Base-by-base conservation (phyloP, 2,888 invertebrate genomes). In the Ashinkailepas kermadecensis region DNA sequence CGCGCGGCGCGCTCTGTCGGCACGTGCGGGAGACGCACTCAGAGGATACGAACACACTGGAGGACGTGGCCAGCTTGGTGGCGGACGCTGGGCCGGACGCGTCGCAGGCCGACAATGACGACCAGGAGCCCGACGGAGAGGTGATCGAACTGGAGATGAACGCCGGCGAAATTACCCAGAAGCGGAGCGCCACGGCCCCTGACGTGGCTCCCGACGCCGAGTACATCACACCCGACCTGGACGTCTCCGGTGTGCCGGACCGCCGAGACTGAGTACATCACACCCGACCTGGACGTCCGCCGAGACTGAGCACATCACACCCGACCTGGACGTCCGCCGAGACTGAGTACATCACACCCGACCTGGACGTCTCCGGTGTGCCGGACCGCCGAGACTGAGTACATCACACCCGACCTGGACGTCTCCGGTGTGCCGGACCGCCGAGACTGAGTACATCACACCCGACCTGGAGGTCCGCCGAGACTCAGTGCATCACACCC, bases 121-220 rank as follows among this genome's bases (percentile, higher is more conserved):
- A 74, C 54, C 56, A 74, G 54, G 78, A 23, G n/a, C 11, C n/a
- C 15, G 79, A 58, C 2, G 39, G 39, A 39, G 79, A 79, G 58
- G 79, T 79, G 58, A 79, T 79, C 79, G 79, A 79, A 58, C 58
- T 79, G 58, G 79, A 79, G 79, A 58, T 79, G 79, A 79, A 79
- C n/a, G 79, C n/a, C n/a, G 79, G 79, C 6, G 58, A 79, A 58
- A 79, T 79, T 23, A 79, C 23, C 23, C 58, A n/a, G 58, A 79
- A 79, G 58, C 79, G 12, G 79, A 18, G 39, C 39, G 11, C 67
- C 10, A 6, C 9, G 65, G 18, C 62, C 10, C 23, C 8, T n/a
- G 21, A 15, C n/a, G 39, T 39, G 39, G 59, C 59, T 59, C 12
- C 12, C 59, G 70, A 54, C 15, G 54, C 70, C 18, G 70, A 70